Conservation (phyloP, 2,888 invertebrate species). For the Morpho deidamia region DNA sequence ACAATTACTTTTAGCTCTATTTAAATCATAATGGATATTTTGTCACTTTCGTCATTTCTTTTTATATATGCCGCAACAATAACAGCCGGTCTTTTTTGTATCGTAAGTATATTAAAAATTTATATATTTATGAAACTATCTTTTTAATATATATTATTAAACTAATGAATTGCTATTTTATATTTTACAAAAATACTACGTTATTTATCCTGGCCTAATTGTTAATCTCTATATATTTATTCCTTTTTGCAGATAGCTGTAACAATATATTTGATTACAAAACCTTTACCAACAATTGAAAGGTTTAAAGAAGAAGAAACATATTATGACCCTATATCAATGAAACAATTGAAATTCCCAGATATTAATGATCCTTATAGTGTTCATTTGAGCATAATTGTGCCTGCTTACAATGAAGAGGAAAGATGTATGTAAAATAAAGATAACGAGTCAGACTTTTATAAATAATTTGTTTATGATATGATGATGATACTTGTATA, state of each 20-base stretch:
- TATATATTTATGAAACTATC: no score
- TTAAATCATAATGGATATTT: slow-evolving; percentile 33
- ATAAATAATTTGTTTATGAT: no score
- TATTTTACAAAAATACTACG: no score
- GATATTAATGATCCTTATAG: slow-evolving; percentile 83
- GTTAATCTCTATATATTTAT: background rate
- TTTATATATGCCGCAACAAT: slow-evolving; percentile 34
- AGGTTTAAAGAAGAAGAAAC: slow-evolving; percentile 86
- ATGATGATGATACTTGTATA: no score
- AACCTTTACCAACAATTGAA: slow-evolving; percentile 82
- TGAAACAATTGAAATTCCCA: slow-evolving; percentile 79
- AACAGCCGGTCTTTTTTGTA: slow-evolving; percentile 31
- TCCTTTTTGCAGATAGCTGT: slow-evolving; percentile 77
- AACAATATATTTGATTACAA: slow-evolving; percentile 79
- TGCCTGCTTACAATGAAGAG: slow-evolving; percentile 99
- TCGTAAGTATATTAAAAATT: slow-evolving; percentile 41
- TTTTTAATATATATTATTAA: no score
- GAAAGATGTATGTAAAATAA: slow-evolving; percentile 83
- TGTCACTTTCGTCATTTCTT: slow-evolving; percentile 30
- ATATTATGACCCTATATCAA: slow-evolving; percentile 81
- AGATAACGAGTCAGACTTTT: background rate
- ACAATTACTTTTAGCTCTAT: no score
- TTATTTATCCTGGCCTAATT: no score
- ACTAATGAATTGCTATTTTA: no score
- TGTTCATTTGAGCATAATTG: slow-evolving; percentile 91